Evolutionary conservation across 2,797 vertebrate species (phyloP).

Genomic region (Antennarius maculatus): DNA sequence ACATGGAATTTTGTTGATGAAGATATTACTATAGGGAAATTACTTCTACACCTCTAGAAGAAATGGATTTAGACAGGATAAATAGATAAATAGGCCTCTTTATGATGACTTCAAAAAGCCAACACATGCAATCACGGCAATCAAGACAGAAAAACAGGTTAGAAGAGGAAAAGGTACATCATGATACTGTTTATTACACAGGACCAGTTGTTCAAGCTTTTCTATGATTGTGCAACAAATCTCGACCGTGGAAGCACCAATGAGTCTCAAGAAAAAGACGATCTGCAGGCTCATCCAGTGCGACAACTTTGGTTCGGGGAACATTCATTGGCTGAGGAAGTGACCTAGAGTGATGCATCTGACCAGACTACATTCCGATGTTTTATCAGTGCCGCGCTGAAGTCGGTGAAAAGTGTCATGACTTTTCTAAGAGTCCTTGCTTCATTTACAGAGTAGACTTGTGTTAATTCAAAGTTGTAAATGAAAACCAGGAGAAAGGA

Average conservation of each 20-base stretch:
- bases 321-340: constrained; percentile 58
- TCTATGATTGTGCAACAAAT: constrained; percentile 79
- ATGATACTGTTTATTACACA: constrained; percentile 51
- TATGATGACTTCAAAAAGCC: constrained; percentile 2
- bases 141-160: constrained; percentile 67
- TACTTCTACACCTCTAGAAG: not conserved
- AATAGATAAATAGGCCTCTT: not conserved
- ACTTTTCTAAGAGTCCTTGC: not conserved
- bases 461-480: not conserved
- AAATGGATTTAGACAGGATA: not conserved
- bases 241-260: constrained; percentile 59
- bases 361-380: constrained; percentile 67
- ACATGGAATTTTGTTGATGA: not conserved
- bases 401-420: constrained; percentile 41
- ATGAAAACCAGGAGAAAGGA: not conserved
- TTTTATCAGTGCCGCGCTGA: constrained; percentile 18
- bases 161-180: constrained; percentile 36
- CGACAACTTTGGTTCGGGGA: constrained; percentile 40
- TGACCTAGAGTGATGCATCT: constrained; percentile 52
- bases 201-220: constrained; percentile 76
- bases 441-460: constrained; percentile 7
- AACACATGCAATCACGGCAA: constrained; percentile 51
- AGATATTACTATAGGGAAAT: not conserved
- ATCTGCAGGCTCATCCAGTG: constrained; percentile 80
- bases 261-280: constrained; percentile 67